Evolutionary conservation across 2,888 invertebrate species (phyloP).

Genomic region (Xanthia togata): DNA sequence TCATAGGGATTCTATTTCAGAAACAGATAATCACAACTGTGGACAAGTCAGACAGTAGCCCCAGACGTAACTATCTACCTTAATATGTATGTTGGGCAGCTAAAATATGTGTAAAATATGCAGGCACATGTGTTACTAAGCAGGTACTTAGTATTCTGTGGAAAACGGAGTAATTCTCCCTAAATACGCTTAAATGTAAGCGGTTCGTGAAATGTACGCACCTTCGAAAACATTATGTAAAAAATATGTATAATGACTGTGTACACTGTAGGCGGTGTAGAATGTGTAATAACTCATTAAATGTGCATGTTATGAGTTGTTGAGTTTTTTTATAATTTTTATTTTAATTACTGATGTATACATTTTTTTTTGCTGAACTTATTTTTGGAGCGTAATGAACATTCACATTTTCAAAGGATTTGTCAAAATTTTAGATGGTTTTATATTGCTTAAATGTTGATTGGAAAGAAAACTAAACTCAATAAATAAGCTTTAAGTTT

Average conservation of each 20-base stretch:
- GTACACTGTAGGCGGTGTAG: neutral
- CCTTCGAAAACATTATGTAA: neutral
- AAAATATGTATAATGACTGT: neutral
- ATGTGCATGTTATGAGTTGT: neutral
- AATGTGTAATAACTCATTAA: neutral
- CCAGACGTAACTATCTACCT: neutral
- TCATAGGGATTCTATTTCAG: neutral
- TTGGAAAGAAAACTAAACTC: neutral
- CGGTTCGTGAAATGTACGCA: neutral
- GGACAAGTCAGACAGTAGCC: neutral
- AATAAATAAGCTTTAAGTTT: neutral
- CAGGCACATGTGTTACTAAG: constrained; percentile 5
- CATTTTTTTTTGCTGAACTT: neutral
- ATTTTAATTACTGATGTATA: too few relatives aligned
- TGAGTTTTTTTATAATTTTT: neutral
- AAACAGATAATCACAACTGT: neutral
- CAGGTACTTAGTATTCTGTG: constrained; percentile 33
- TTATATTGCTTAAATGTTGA: neutral
- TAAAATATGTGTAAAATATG: constrained; percentile 34
- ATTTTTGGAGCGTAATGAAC: neutral
- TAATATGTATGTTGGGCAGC: constrained; percentile 7
- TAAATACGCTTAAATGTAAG: constrained; percentile 24
- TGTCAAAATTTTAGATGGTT: neutral
- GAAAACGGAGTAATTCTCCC: constrained; percentile 17
- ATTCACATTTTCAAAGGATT: neutral